These are phyloP conservation scores for Halesus radiatus DNA, from an alignment of 1,140 invertebrate genomes.

Conservation along the genomic window DNA sequence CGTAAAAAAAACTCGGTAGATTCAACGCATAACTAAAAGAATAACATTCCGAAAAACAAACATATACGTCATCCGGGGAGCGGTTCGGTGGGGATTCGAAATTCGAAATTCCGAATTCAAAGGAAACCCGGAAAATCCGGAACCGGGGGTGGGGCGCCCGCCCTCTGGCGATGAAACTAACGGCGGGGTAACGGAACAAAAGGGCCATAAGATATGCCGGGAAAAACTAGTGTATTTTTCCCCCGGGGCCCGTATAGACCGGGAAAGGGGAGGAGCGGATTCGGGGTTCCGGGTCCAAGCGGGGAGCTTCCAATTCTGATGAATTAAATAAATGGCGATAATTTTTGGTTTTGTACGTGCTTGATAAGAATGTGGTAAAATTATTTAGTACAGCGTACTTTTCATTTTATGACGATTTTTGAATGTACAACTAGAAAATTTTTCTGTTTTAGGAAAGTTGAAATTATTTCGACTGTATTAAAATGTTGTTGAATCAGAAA, in stretches of 20 bases:
- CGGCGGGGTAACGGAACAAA: constrained; percentile 69
- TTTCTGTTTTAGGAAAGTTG: too few relatives aligned
- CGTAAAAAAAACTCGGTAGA: too few relatives aligned
- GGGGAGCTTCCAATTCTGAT: constrained; percentile 5
- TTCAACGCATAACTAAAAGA: too few relatives aligned
- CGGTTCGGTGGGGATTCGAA: constrained; percentile 21
- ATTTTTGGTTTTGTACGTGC: neutral
- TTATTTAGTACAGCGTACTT: too few relatives aligned
- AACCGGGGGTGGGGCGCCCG: constrained; percentile 50
- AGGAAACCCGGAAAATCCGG: constrained; percentile 53
- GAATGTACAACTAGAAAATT: too few relatives aligned
- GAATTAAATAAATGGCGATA: constrained; percentile 2
- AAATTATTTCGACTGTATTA: too few relatives aligned
- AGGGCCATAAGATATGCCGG: constrained; percentile 71
- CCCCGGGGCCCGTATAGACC: constrained; percentile 59
- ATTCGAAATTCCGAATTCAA: constrained; percentile 15
- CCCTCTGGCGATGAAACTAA: constrained; percentile 69
- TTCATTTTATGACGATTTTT: too few relatives aligned
- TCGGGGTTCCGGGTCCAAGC: neutral
- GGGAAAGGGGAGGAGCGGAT: constrained; percentile 25
- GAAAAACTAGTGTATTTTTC: constrained; percentile 69
- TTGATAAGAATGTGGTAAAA: too few relatives aligned
- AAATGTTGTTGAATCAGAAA: too few relatives aligned
- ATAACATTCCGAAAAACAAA: constrained; percentile 17
- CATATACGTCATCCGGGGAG: constrained; percentile 26